Evolutionary conservation across 1,140 invertebrate genomes (phyloP), one percentile per base, ranked within the genome.

Genomic region (Pogonomyrmex californicus): DNA sequence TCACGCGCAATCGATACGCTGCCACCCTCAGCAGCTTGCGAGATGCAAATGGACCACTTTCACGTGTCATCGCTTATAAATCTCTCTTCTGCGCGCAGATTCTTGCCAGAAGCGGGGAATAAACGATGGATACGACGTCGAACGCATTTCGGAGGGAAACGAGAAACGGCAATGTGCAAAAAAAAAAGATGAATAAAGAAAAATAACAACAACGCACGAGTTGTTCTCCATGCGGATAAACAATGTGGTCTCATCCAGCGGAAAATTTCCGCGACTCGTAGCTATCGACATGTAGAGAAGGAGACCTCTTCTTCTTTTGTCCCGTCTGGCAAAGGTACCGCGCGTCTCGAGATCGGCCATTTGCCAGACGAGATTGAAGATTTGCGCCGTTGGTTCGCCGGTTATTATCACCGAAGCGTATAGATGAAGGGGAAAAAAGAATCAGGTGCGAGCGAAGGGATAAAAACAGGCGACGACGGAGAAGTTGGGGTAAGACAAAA

Each of bases 321-420:
- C 54, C 54, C 76, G 77, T 62, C 77, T 85, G 78, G 75, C 82
- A 68, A 87, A 54, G 73, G 76, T 47, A 90, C 68, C 66, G 85
- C 51, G 38, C 51, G 33, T 23, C 51, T 76, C 75, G 62, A 88
- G 90, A 91, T 91, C 90, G 90, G 90, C 90, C 90, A 91, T 91
- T 90, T 90, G 90, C 90, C 89, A 90, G 86, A 91, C 90, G 90
- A 91, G 87, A 91, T 91, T 86, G 90, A 88, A 89, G 87, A 91
- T 90, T 91, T 85, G 87, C 85, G 75, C 87, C 76, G 86, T 73
- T 38, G 86, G 58, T 82, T 76, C 86, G 76, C 23, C 87, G 87
- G 85, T 91, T 91, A 91, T 91, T 90, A 91, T 91, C 85, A 88
- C 66, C 88, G 86, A 91, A 85, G 90, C 81, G 88, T 85, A 90